Conservation (phyloP, 2,888 invertebrate species). For the Eupeodes latifasciatus region DNA sequence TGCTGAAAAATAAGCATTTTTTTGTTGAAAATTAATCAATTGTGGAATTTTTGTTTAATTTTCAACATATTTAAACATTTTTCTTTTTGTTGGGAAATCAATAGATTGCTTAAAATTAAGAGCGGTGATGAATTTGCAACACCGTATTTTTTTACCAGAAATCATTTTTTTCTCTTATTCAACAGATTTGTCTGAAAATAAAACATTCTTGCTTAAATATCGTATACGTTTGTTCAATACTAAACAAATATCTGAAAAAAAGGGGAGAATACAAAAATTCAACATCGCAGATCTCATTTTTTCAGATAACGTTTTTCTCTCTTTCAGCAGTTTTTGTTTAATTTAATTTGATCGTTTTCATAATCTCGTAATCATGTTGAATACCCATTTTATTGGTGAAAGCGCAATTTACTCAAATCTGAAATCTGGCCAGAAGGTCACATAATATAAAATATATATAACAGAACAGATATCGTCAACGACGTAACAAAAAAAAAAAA, state of each 20-base stretch:
- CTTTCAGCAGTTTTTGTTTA: conserved; percentile 12
- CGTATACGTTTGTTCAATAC: not conserved
- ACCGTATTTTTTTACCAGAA: too few species aligned
- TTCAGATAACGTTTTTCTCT: too few species aligned
- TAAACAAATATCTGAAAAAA: conserved; percentile 3
- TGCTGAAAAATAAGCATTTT: conserved; percentile 3
- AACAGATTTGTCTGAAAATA: not conserved
- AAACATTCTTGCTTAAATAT: too few species aligned
- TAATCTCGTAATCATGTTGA: conserved; percentile 3
- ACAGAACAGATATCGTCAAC: too few species aligned
- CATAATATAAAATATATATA: too few species aligned
- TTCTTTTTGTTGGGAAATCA: conserved; percentile 3
- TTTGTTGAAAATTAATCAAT: conserved; percentile 3
- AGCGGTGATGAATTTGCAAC: too few species aligned
- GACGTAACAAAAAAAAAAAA: too few species aligned
- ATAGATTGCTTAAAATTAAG: not conserved
- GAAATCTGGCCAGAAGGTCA: too few species aligned
- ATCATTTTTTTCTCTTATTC: not conserved
- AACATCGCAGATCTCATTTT: not conserved
- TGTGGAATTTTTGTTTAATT: not conserved
- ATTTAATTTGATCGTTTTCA: conserved; percentile 8
- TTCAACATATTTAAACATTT: not conserved
- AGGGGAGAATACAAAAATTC: not conserved
- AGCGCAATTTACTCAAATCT: too few species aligned
- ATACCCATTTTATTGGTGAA: too few species aligned